phyloP scores from a whole-genome alignment of 92 coral and sea anemone species.

The Bergia sp. region DNA sequence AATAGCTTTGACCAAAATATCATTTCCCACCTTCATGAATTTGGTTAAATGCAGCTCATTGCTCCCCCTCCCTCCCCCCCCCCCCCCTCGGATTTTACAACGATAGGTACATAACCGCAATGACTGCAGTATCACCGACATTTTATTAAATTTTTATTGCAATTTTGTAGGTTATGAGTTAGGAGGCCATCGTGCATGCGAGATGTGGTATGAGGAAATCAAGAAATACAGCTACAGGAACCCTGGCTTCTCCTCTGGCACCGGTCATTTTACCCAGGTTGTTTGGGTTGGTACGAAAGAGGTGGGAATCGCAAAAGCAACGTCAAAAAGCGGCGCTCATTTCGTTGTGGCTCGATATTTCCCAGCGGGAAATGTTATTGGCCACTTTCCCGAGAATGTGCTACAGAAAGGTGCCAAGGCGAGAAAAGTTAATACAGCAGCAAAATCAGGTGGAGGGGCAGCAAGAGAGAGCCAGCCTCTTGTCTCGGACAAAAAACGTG shows the following conservation, averaged over 20 bases:
- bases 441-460: slow-evolving; percentile 45
- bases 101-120: no score
- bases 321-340: slow-evolving; percentile 86
- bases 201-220: slow-evolving; percentile 99
- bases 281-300: slow-evolving; percentile 91
- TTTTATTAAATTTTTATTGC: no score
- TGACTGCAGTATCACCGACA: no score
- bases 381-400: slow-evolving; percentile 94
- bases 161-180: slow-evolving; percentile 73
- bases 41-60: no score
- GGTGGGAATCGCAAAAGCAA: slow-evolving; percentile 93
- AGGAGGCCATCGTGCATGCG: slow-evolving; percentile 89
- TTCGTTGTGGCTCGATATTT: slow-evolving; percentile 93
- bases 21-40: no score
- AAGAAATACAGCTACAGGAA: slow-evolving; percentile 87
- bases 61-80: no score
- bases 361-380: slow-evolving; percentile 95
- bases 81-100: no score
- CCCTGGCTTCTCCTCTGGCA: slow-evolving; percentile 90
- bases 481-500: slow-evolving; percentile 37
- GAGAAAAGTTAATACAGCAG: slow-evolving; percentile 54
- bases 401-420: slow-evolving; percentile 86
- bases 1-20: no score
- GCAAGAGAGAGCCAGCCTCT: slow-evolving; percentile 64
- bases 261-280: slow-evolving; percentile 99